Percentiles rank a stretch among this genome's conserved stretches.
Evolutionary conservation across 2,113 vertebrate genomes (phyloP).

Genomic region (Cheilinus undulatus): DNA sequence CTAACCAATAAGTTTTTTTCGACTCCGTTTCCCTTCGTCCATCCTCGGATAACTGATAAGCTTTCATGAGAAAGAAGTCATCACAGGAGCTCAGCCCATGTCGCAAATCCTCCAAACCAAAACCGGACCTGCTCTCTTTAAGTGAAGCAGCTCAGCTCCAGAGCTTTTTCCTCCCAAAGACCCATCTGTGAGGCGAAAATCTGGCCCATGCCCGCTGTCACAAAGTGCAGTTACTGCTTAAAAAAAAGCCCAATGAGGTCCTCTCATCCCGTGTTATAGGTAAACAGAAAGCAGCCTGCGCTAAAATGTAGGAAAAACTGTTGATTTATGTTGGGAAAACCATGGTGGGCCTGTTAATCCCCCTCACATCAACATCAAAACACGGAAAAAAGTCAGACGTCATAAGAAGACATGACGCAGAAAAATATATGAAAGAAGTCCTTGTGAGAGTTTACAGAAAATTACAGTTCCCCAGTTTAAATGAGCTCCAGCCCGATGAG

Average conservation of each 20-base stretch:
- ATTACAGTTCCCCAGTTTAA: slow-evolving; percentile 30
- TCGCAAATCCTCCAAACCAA: slow-evolving; percentile 55
- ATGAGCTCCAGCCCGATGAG: slow-evolving; percentile 32
- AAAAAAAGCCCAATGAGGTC: slow-evolving; percentile 44
- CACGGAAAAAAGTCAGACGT: slow-evolving; percentile 52
- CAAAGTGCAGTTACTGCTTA: slow-evolving; percentile 26
- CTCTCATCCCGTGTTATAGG: slow-evolving; percentile 61
- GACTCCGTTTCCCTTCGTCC: slow-evolving; percentile 59
- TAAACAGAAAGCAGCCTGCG: slow-evolving; percentile 61
- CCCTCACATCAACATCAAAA: slow-evolving; percentile 65
- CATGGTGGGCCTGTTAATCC: slow-evolving; percentile 49
- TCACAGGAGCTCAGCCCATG: slow-evolving; percentile 78
- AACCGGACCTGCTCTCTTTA: slow-evolving; percentile 54
- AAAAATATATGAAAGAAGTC: slow-evolving; percentile 65
- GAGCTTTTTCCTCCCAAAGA: slow-evolving; percentile 33
- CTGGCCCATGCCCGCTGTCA: slow-evolving; percentile 59
- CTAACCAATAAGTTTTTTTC: slow-evolving; percentile 20
- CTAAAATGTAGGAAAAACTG: slow-evolving; percentile 25
- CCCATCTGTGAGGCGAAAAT: slow-evolving; percentile 42
- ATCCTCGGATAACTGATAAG: slow-evolving; percentile 56
- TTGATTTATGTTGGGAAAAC: slow-evolving; percentile 66
- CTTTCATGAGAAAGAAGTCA: slow-evolving; percentile 49
- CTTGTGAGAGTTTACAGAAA: slow-evolving; percentile 57
- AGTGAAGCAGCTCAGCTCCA: slow-evolving; percentile 32
- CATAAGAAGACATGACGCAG: slow-evolving; percentile 55